A percentile compares a stretch with the other conserved stretches of the same genome.
phyloP scores from a whole-genome alignment of 2,888 invertebrate genomes.

The Fragum fragum region DNA sequence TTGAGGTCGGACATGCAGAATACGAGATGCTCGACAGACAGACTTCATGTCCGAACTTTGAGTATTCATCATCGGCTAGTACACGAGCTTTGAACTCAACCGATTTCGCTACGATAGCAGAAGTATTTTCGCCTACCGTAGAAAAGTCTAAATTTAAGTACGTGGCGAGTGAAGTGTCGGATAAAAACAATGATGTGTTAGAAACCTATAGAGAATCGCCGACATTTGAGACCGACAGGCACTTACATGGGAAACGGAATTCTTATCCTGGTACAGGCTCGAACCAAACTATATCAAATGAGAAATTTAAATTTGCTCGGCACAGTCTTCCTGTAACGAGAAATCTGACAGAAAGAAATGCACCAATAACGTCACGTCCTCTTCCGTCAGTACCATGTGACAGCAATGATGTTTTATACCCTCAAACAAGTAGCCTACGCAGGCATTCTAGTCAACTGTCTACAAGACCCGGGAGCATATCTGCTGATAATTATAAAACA shows the following conservation, averaged over 20 bases:
- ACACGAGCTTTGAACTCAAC: background rate
- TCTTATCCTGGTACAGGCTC: background rate
- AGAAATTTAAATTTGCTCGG: constrained; percentile 12
- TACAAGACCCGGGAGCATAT: background rate
- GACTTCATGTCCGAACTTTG: constrained; percentile 26
- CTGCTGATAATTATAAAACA: constrained; percentile 38
- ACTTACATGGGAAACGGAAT: constrained; percentile 7
- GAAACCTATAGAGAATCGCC: background rate
- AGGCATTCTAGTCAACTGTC: background rate
- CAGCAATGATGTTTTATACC: background rate
- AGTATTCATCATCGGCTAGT: background rate
- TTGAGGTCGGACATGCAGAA: background rate
- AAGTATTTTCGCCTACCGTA: background rate
- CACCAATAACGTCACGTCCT: background rate
- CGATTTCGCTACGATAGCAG: constrained; percentile 10
- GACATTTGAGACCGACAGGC: background rate
- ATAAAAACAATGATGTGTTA: background rate
- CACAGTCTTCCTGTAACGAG: background rate
- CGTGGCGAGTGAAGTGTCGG: background rate
- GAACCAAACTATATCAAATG: background rate
- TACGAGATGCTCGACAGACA: constrained; percentile 18
- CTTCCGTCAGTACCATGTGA: background rate
- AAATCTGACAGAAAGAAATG: background rate
- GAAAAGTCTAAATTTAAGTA: no score
- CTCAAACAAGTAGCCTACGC: background rate